Percentiles rank a stretch among this genome's conserved stretches.
Conservation (phyloP, 92 coral and sea anemone species). For the Anthopleura xanthogrammica region DNA sequence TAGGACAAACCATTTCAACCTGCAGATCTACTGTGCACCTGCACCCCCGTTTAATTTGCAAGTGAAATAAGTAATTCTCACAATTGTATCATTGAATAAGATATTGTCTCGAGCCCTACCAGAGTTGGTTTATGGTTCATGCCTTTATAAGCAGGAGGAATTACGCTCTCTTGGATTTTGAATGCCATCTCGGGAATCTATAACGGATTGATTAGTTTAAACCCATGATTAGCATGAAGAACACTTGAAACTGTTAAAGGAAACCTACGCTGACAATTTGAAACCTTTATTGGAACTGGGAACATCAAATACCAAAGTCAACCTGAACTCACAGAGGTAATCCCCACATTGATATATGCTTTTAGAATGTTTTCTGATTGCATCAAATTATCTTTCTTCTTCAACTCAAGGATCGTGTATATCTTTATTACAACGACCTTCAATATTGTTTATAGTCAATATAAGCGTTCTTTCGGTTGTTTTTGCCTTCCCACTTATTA, state of each 20-base stretch:
- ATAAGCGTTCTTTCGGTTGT: constrained; percentile 34
- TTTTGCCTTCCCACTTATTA: constrained; percentile 46
- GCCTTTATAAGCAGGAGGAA: constrained; percentile 16
- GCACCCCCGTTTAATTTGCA: constrained; percentile 74
- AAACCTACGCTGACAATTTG: neutral
- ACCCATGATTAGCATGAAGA: constrained; percentile 2
- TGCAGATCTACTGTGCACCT: constrained; percentile 67
- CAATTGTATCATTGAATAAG: constrained; percentile 66
- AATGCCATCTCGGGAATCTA: neutral
- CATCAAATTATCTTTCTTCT: neutral
- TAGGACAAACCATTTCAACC: constrained; percentile 56
- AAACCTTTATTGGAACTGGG: neutral
- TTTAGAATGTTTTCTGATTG: neutral
- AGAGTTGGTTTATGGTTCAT: constrained; percentile 36
- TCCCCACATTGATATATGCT: neutral
- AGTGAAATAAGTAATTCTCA: constrained; percentile 66
- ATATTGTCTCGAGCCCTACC: constrained; percentile 49
- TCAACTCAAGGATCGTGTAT: neutral
- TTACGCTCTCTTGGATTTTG: constrained; percentile 5
- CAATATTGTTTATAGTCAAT: constrained; percentile 1
- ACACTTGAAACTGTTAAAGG: neutral
- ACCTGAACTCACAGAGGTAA: neutral
- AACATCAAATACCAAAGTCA: neutral
- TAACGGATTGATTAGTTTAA: neutral
- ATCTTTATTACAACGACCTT: neutral